A percentile compares a stretch with the other conserved stretches of the same genome.
Evolutionary conservation across 2,888 invertebrate genomes (phyloP).

Genomic region (Coenonympha glycerion): DNA sequence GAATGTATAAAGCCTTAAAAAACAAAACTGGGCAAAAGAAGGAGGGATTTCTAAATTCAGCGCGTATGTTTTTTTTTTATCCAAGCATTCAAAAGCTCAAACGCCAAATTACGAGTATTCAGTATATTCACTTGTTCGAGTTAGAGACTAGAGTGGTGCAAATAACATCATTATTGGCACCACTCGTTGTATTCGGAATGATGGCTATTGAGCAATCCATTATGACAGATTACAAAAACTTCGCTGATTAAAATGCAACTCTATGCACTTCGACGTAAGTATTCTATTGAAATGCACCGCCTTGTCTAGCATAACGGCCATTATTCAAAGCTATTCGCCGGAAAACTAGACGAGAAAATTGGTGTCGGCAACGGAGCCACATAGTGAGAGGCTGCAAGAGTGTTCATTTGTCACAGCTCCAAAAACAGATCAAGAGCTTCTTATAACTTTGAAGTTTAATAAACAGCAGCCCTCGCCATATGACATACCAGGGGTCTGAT

Average conservation of each 20-base stretch:
- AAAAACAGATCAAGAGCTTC: background rate
- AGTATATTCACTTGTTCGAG: background rate
- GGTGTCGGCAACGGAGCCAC: slow-evolving; percentile 6
- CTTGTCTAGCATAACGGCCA: background rate
- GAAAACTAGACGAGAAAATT: slow-evolving; percentile 9
- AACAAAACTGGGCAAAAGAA: too few species aligned
- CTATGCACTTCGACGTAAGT: background rate
- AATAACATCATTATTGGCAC: background rate
- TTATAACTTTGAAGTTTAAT: background rate
- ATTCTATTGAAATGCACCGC: background rate
- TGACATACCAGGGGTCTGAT: too few species aligned
- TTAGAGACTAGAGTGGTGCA: background rate
- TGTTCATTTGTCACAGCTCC: background rate
- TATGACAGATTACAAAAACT: background rate
- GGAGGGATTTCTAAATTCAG: too few species aligned
- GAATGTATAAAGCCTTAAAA: too few species aligned
- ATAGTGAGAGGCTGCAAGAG: background rate
- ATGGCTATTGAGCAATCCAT: background rate
- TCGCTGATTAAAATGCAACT: background rate
- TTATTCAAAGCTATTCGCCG: slow-evolving; percentile 10
- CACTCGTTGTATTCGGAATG: background rate
- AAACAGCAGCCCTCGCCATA: too few species aligned
- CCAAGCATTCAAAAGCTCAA: background rate
- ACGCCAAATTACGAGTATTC: background rate
- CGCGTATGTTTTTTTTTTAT: background rate